A percentile compares a stretch with the other conserved stretches of the same genome.
Evolutionary conservation across 2,113 vertebrate genomes (phyloP).

Genomic region (Antechinus flavipes): DNA sequence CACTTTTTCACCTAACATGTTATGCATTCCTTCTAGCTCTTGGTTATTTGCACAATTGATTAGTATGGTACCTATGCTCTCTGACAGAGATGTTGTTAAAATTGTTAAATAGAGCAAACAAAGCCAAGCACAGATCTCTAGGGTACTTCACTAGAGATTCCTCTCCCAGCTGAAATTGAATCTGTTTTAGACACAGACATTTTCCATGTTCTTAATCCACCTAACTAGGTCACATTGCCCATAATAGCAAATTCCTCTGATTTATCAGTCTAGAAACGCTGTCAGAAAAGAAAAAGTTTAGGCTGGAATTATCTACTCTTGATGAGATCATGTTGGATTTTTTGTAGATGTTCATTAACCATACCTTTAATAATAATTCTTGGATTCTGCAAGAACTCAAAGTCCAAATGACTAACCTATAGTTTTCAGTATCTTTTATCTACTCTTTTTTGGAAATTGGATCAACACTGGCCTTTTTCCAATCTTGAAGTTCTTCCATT

Average conservation of each 20-base stretch:
- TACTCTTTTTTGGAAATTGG: not conserved
- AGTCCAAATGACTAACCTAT: not conserved
- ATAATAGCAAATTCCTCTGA: not conserved
- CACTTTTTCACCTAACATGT: not conserved
- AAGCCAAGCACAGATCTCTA: not conserved
- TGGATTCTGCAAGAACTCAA: not conserved
- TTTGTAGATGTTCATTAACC: not conserved
- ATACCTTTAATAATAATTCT: not conserved
- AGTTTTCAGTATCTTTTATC: not conserved
- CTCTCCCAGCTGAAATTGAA: not conserved
- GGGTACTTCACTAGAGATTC: not conserved
- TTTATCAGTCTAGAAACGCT: not conserved
- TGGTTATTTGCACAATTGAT: not conserved
- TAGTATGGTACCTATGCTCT: not conserved
- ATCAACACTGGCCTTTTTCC: not conserved
- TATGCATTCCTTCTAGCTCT: not conserved
- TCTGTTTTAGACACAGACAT: not conserved
- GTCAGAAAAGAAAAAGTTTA: not conserved
- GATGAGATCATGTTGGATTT: not conserved
- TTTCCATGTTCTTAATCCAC: not conserved
- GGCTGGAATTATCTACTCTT: not conserved
- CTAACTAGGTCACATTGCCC: not conserved
- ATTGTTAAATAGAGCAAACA: not conserved
- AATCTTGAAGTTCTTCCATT: not conserved
- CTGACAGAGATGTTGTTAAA: not conserved